Base-by-base conservation (phyloP, 2,797 vertebrate genomes). In the Huso huso region DNA sequence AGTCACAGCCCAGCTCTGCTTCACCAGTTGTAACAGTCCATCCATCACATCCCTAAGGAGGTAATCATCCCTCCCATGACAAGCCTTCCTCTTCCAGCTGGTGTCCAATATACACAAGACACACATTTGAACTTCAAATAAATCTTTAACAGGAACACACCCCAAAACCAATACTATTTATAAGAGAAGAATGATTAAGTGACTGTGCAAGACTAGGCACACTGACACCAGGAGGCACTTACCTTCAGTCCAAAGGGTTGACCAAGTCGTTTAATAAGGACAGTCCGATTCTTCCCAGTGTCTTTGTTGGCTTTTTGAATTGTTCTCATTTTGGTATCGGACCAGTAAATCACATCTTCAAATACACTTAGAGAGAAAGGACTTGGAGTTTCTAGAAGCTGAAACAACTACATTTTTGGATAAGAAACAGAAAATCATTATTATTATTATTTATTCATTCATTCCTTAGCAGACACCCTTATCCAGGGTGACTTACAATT, bases 171-270 rank as follows among this genome's bases (percentile, higher is more conserved):
- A 37, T 37, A 37, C 23, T 37, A 37, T 37, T 37, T 37, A 3
- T 37, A 37, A 37, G 23, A 37, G 23, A 37, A 37, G 23, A 37
- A 37, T 4, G 4, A 37, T 37, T 3, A 37, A 37, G 23, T 37
- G 2, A 37, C 23, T 18, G 15, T 37, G 23, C 23, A 37, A 37
- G 2, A 37, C 23, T 37, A 37, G 23, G 23, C 23, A 3, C 23
- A 37, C 23, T 37, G 23, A 37, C 23, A 37, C 23, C 23, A 37
- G 0, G 23, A 37, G 23, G 23, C 23, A 53, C 78, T 75, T 75
- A 95, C 95, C 84, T 92, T 94, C 0, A 99, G 82, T 61, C 89
- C 91, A 1, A 92, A 94, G 0, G 95, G 93, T 69, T 94, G 92
- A 6, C 90, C 90, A 0, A 84, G 92, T 72, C 88, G 84, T 76